Percentiles rank a stretch among this genome's conserved stretches.
These are phyloP conservation scores for Athalia circularis DNA, from an alignment of 2,888 invertebrate genomes.

Conservation along the genomic window DNA sequence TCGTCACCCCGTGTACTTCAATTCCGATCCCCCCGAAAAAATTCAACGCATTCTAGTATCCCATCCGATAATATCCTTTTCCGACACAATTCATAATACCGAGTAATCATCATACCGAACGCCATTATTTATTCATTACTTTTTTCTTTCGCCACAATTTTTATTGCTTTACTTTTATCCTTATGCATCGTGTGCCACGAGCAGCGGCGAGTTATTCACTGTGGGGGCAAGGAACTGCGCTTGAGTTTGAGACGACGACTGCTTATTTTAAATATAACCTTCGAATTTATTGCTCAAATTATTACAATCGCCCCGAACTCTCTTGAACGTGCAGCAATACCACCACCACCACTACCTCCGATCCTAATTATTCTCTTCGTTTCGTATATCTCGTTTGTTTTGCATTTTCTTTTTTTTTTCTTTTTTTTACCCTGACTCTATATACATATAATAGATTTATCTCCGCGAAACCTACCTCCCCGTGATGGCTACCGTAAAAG, in stretches of 20 bases:
- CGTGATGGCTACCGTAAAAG: background rate
- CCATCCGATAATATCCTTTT: background rate
- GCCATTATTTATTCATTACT: background rate
- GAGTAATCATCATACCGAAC: background rate
- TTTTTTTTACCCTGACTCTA: background rate
- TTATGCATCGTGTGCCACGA: conserved; percentile 31
- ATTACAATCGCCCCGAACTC: too few species aligned
- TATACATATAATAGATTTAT: background rate
- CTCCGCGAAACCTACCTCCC: background rate
- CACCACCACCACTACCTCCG: too few species aligned
- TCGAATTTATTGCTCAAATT: conserved; percentile 13
- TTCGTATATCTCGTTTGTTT: background rate
- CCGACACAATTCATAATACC: background rate
- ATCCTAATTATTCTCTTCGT: background rate
- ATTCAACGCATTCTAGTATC: background rate
- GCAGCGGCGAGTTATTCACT: conserved; percentile 31
- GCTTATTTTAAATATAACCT: conserved; percentile 25
- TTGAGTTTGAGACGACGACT: background rate
- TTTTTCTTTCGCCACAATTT: background rate
- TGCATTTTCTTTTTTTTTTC: too few species aligned
- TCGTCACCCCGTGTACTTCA: background rate
- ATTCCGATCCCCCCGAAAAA: background rate
- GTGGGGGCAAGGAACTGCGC: conserved; percentile 37
- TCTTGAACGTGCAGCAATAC: too few species aligned
- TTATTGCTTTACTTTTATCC: background rate